Conservation (phyloP, 2,113 vertebrate genomes). For the Podarcis muralis region DNA sequence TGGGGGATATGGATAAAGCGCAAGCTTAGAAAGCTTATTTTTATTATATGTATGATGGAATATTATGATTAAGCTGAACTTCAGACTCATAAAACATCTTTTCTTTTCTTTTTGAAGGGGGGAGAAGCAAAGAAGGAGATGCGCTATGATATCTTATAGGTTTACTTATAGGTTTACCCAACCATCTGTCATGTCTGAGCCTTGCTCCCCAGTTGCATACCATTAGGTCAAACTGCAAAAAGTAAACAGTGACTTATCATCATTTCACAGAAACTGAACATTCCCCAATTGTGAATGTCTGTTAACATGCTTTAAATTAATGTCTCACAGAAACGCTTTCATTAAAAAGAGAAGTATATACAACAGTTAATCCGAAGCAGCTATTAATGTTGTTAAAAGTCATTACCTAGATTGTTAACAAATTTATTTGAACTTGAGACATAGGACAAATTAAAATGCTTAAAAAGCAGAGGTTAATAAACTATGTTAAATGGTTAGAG, state of each 20-base stretch:
- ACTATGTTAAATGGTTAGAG: slow-evolving; percentile 44
- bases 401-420: slow-evolving; percentile 37
- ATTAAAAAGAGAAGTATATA: slow-evolving; percentile 57
- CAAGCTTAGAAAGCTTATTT: slow-evolving; percentile 33
- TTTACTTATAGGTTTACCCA: slow-evolving; percentile 62
- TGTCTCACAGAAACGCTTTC: slow-evolving; percentile 33
- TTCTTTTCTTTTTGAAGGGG: background rate
- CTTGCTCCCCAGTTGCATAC: slow-evolving; percentile 61
- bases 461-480: slow-evolving; percentile 40
- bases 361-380: slow-evolving; percentile 63
- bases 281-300: slow-evolving; percentile 20
- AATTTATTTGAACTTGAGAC: slow-evolving; percentile 60
- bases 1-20: slow-evolving; percentile 51
- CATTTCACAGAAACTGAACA: slow-evolving; percentile 44
- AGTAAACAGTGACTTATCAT: slow-evolving; percentile 70
- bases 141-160: slow-evolving; percentile 33
- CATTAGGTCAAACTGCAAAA: slow-evolving; percentile 65
- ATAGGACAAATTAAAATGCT: slow-evolving; percentile 36
- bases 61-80: slow-evolving; percentile 29
- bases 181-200: slow-evolving; percentile 61
- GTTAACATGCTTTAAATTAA: slow-evolving; percentile 18
- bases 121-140: slow-evolving; percentile 36
- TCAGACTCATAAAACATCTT: slow-evolving; percentile 13
- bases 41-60: slow-evolving; percentile 25
- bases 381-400: slow-evolving; percentile 54